Evolutionary conservation across 92 coral and sea anemone species (phyloP), one percentile per base, ranked within the genome.

Genomic region (Paramuricea clavata): DNA sequence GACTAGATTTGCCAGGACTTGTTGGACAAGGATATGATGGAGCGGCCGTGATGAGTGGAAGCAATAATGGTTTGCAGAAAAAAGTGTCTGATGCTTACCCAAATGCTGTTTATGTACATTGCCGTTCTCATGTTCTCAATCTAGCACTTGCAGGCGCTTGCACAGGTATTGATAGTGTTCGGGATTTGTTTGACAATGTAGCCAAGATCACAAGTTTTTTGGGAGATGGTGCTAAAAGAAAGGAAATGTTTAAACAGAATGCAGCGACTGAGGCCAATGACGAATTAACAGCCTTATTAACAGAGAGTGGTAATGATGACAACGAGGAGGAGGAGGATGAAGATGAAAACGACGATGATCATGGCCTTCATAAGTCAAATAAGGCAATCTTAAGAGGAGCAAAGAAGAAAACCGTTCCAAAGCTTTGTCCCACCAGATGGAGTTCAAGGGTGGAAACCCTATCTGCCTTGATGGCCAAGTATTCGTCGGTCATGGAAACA

Each of bases 341-440:
- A 19, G 68, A 19, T 12, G 35, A 28, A 12, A 65, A 28, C 49
- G 12, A 42, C 49, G 49, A 42, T 42, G 49, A 83, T n/a, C n/a
- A n/a, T n/a, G n/a, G n/a, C n/a, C n/a, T n/a, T n/a, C n/a, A n/a
- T n/a, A n/a, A n/a, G n/a, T n/a, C n/a, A n/a, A n/a, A n/a, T n/a
- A n/a, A n/a, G n/a, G 70, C 84, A 80, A 28, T 74, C 42, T 68
- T 43, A 23, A 81, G 80, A 52, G 89, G 68, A 44, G 65, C 67
- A 49, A 69, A 56, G 76, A 86, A 76, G 78, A 12, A 49, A 81
- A 77, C 88, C 84, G 65, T 89, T 60, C 87, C 83, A 76, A 85
- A 43, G 80, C 67, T 85, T 81, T 88, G 92, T 83, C 78, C 85
- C n/a, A 80, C 89, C 30, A 65, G 89, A 77, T 89, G 92, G 86